phyloP scores from a whole-genome alignment of 2,113 vertebrate genomes.

The Polypterus bichir region DNA sequence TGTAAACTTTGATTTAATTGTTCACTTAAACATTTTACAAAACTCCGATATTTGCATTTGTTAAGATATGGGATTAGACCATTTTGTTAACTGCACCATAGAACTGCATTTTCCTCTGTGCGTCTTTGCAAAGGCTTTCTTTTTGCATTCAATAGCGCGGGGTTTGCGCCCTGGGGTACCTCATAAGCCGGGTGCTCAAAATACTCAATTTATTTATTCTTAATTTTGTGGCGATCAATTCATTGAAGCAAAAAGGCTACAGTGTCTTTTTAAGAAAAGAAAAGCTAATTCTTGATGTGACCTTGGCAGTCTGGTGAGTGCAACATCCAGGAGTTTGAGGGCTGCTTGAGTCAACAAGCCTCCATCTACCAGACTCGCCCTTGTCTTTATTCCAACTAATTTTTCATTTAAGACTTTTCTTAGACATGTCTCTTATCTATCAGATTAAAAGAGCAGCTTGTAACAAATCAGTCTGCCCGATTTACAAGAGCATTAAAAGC shows the following conservation, averaged over 20 bases:
- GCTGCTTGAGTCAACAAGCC: constrained; percentile 97
- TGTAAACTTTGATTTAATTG: constrained; percentile 96
- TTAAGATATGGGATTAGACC: constrained; percentile 92
- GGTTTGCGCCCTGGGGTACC: constrained; percentile 95
- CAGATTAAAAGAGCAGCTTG: constrained; percentile 99
- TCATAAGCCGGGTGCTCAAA: constrained; percentile 91
- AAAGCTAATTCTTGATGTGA: constrained; percentile 99
- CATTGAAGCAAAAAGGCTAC: constrained; percentile 98
- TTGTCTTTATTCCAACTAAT: constrained; percentile 99
- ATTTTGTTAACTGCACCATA: constrained; percentile 99
- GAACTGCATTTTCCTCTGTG: constrained; percentile 81
- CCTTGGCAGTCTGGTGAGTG: constrained; percentile 96
- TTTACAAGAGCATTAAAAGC: constrained; percentile 99
- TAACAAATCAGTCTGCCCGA: constrained; percentile 99
- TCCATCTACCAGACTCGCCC: constrained; percentile 98
- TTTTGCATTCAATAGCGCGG: constrained; percentile 88
- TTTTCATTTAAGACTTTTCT: constrained; percentile 99
- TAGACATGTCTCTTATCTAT: constrained; percentile 99
- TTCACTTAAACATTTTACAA: constrained; percentile 99
- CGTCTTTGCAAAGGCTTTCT: constrained; percentile 85
- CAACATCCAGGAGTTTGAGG: constrained; percentile 86
- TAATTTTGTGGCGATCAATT: constrained; percentile 99
- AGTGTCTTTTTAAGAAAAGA: constrained; percentile 98
- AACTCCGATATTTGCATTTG: constrained; percentile 99
- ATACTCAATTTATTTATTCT: constrained; percentile 99